Percentiles rank a stretch among this genome's conserved stretches.
Evolutionary conservation across 2,888 invertebrate genomes (phyloP).

Genomic region (Taenaris catops): DNA sequence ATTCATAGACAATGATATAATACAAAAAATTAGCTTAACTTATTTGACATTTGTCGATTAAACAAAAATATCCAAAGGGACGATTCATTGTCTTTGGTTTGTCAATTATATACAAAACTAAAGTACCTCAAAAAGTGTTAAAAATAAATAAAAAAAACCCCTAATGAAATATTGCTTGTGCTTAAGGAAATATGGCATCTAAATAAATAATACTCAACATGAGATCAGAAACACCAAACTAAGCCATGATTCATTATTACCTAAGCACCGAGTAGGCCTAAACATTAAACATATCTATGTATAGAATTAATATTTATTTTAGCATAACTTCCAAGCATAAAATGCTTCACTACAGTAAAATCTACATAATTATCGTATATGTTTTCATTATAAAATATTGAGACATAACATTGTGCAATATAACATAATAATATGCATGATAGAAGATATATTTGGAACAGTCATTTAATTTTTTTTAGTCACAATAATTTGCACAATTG

Average conservation of each 20-base stretch:
- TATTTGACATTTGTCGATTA: conserved; percentile 36
- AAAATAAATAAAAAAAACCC: conserved; percentile 44
- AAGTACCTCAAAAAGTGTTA: conserved; percentile 39
- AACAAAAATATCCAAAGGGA: conserved; percentile 55
- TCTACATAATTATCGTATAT: conserved; percentile 28
- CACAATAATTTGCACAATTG: conserved; percentile 63
- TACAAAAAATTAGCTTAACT: conserved; percentile 30
- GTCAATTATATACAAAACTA: conserved; percentile 61
- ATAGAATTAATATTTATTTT: conserved; percentile 25
- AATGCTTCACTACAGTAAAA: conserved; percentile 25
- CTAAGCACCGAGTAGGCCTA: conserved; percentile 55
- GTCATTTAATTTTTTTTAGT: conserved; percentile 59
- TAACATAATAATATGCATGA: conserved; percentile 46
- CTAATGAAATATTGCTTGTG: conserved; percentile 56
- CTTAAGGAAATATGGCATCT: conserved; percentile 72
- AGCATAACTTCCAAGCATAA: conserved; percentile 27
- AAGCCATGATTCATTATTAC: conserved; percentile 44
- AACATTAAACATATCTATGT: conserved; percentile 29
- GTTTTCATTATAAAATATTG: conserved; percentile 69
- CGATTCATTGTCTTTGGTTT: conserved; percentile 66
- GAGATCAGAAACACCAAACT: conserved; percentile 73
- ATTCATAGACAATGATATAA: no score
- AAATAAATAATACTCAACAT: conserved; percentile 77
- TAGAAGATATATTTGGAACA: conserved; percentile 65
- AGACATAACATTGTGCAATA: conserved; percentile 77